These are phyloP conservation scores for Numida meleagris DNA, from an alignment of 2,113 vertebrate genomes.

Conservation along the genomic window DNA sequence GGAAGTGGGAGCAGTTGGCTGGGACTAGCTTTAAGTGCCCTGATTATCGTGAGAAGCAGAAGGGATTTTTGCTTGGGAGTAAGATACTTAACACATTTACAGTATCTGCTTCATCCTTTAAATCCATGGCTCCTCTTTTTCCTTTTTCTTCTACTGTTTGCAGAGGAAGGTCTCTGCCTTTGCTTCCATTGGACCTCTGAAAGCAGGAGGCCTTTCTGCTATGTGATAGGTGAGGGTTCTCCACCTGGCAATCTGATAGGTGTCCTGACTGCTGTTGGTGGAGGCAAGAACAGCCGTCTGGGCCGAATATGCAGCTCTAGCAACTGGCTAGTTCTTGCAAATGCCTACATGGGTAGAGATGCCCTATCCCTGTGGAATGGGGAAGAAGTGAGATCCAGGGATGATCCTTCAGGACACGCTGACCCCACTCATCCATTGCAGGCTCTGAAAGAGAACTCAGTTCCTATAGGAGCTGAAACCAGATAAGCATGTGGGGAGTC, in stretches of 20 bases:
- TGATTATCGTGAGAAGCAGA: conserved; percentile 17
- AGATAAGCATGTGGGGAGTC: background rate
- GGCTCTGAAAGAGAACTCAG: background rate
- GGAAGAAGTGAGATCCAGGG: background rate
- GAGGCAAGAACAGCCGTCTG: background rate
- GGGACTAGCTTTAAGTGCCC: conserved; percentile 23
- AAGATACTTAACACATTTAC: background rate
- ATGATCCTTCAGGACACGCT: background rate
- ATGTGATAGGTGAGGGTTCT: background rate
- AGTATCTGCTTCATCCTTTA: background rate
- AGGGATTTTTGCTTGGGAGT: background rate
- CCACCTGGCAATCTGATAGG: background rate
- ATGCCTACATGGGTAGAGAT: background rate
- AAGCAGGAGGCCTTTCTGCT: background rate
- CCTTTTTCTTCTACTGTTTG: background rate
- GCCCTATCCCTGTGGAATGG: background rate
- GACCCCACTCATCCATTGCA: background rate
- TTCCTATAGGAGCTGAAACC: background rate
- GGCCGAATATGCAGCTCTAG: background rate
- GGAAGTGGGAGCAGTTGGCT: background rate
- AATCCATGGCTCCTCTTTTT: background rate
- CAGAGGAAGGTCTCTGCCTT: background rate
- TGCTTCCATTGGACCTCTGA: background rate
- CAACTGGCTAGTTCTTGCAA: background rate
- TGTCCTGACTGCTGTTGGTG: background rate